Evolutionary conservation across 2,888 invertebrate species (phyloP).

Genomic region (Tenodera sinensis): DNA sequence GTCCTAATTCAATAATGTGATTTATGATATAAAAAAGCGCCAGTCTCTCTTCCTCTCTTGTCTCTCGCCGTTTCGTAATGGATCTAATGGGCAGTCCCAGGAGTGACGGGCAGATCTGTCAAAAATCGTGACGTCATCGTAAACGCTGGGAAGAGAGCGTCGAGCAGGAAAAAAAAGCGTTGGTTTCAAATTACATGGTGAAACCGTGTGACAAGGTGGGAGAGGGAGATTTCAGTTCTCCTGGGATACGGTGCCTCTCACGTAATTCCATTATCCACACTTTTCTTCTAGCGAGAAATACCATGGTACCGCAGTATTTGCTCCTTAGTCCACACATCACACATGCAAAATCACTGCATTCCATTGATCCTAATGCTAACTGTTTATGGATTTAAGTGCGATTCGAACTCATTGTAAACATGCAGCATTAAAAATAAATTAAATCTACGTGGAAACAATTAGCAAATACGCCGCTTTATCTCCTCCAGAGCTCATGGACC

Average conservation of each 20-base stretch:
- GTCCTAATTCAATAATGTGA: neutral
- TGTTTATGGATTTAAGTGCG: too few species aligned
- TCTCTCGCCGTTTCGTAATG: neutral
- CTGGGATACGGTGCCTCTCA: neutral
- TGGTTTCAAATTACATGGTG: conserved; percentile 21
- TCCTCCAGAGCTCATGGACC: too few species aligned
- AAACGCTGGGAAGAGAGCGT: neutral
- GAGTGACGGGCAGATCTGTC: conserved; percentile 15
- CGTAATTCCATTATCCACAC: neutral
- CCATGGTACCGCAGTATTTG: neutral
- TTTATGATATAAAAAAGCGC: neutral
- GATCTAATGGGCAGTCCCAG: conserved; percentile 11
- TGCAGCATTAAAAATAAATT: too few species aligned
- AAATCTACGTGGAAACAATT: too few species aligned
- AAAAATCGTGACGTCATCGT: conserved; percentile 22
- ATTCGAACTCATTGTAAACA: too few species aligned
- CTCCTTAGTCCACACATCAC: too few species aligned
- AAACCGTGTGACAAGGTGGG: conserved; percentile 4
- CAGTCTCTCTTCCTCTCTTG: neutral
- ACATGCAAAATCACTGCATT: too few species aligned
- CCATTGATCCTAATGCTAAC: too few species aligned
- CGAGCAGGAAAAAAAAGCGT: neutral
- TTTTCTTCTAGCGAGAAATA: neutral
- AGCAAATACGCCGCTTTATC: too few species aligned
- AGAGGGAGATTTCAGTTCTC: conserved; percentile 16